These are phyloP conservation scores for Eledona agricola DNA, from an alignment of 2,888 invertebrate genomes.

Conservation along the genomic window DNA sequence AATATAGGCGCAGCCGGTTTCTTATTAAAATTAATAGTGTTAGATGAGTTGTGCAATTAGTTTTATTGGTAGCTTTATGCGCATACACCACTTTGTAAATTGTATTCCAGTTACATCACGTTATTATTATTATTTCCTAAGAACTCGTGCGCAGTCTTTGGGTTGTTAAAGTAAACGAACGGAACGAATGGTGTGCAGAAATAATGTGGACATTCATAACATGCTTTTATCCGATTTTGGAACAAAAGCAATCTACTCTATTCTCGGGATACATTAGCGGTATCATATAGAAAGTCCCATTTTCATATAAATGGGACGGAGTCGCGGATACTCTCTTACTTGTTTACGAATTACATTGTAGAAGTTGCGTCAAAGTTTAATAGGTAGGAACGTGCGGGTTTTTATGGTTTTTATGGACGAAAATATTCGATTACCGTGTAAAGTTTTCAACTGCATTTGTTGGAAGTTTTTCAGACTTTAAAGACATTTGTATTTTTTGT, in stretches of 20 bases:
- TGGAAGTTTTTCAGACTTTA: no score
- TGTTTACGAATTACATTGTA: no score
- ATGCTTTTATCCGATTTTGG: background rate
- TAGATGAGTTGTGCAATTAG: constrained; percentile 9
- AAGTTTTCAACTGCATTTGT: no score
- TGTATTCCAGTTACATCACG: background rate
- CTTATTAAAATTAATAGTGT: constrained; percentile 16
- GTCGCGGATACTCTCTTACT: no score
- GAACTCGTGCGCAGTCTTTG: background rate
- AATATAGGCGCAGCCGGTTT: no score
- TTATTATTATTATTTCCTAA: background rate
- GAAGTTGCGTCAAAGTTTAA: no score
- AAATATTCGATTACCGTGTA: no score
- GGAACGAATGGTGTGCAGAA: no score
- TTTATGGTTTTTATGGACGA: no score
- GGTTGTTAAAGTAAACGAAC: constrained; percentile 3
- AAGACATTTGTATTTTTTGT: no score
- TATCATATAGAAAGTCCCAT: background rate
- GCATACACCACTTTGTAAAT: constrained; percentile 1
- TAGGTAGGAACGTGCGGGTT: no score
- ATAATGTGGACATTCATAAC: background rate
- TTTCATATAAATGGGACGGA: constrained; percentile 3
- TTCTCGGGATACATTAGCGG: background rate
- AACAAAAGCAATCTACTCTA: no score
- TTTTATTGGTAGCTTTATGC: constrained; percentile 10